Percentiles rank a stretch among this genome's conserved stretches.
phyloP scores from a whole-genome alignment of 2,797 vertebrate species.

The Dromococcyx pavoninus region DNA sequence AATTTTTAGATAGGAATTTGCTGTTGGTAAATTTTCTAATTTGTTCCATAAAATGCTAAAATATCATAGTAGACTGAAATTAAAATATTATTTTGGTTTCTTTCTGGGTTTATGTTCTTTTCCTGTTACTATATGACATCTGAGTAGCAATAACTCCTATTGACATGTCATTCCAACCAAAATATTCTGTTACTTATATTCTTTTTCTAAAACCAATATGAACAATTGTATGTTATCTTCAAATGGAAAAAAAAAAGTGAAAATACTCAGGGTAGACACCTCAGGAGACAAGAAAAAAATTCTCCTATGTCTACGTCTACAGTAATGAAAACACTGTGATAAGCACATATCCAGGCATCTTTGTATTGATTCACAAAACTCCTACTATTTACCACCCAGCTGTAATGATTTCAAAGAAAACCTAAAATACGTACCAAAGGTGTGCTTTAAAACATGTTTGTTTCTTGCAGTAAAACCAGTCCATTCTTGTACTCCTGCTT shows the following conservation, averaged over 20 bases:
- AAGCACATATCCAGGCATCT: background rate
- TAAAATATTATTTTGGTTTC: background rate
- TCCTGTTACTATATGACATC: background rate
- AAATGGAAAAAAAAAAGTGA: background rate
- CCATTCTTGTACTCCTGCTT: background rate
- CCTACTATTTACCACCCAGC: background rate
- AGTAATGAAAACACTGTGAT: background rate
- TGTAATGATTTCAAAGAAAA: background rate
- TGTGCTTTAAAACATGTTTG: background rate
- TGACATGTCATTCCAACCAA: background rate
- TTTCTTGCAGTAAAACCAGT: background rate
- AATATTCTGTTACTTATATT: background rate
- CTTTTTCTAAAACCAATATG: background rate
- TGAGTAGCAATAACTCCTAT: background rate
- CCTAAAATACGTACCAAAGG: background rate
- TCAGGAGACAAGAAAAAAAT: background rate
- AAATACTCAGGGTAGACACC: background rate
- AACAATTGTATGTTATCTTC: background rate
- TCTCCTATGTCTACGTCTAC: background rate
- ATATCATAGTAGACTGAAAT: background rate
- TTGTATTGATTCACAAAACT: background rate
- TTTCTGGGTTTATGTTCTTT: background rate
- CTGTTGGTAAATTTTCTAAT: background rate
- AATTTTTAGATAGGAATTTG: background rate
- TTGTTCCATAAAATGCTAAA: background rate